Percentiles rank a stretch among this genome's conserved stretches.
phyloP scores from a whole-genome alignment of 1,140 invertebrate genomes.

The Aphelenchoides fujianensis region DNA sequence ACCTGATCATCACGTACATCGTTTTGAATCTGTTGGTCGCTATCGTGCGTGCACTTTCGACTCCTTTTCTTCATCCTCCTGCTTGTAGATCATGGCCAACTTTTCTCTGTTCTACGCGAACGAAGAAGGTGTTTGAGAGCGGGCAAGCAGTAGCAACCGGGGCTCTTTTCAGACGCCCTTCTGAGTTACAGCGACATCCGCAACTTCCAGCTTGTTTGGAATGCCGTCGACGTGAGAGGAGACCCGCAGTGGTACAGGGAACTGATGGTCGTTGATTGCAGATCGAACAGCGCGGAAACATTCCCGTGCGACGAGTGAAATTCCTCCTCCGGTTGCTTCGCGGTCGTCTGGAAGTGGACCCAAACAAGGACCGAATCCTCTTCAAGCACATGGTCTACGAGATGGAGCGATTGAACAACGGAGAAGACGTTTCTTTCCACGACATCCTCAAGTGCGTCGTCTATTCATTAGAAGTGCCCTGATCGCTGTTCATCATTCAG shows the following conservation, averaged over 20 bases:
- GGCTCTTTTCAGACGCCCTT: conserved; percentile 76
- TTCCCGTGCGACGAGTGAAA: conserved; percentile 80
- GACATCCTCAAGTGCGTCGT: conserved; percentile 86
- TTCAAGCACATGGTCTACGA: conserved; percentile 99
- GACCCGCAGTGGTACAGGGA: conserved; percentile 65
- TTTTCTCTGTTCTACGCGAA: conserved; percentile 99
- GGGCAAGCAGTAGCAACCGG: background rate
- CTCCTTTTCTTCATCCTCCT: conserved; percentile 72
- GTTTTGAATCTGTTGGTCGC: conserved; percentile 95
- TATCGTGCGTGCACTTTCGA: too few relatives aligned
- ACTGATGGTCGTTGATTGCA: conserved; percentile 15
- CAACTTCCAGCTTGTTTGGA: conserved; percentile 99
- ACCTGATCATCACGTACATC: conserved; percentile 99
- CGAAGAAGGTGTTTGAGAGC: conserved; percentile 71
- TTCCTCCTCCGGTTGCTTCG: conserved; percentile 67
- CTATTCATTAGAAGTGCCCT: background rate
- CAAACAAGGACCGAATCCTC: conserved; percentile 89
- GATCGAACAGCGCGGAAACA: conserved; percentile 71
- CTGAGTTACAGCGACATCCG: conserved; percentile 86
- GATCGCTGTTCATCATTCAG: too few relatives aligned
- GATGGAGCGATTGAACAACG: conserved; percentile 90
- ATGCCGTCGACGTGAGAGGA: conserved; percentile 95
- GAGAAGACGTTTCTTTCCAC: conserved; percentile 99
- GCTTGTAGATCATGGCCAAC: conserved; percentile 99
- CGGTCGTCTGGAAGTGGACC: conserved; percentile 92